Evolutionary conservation across 2,113 vertebrate species (phyloP), one percentile per base, ranked within the genome.

Genomic region (Halcyon senegalensis): DNA sequence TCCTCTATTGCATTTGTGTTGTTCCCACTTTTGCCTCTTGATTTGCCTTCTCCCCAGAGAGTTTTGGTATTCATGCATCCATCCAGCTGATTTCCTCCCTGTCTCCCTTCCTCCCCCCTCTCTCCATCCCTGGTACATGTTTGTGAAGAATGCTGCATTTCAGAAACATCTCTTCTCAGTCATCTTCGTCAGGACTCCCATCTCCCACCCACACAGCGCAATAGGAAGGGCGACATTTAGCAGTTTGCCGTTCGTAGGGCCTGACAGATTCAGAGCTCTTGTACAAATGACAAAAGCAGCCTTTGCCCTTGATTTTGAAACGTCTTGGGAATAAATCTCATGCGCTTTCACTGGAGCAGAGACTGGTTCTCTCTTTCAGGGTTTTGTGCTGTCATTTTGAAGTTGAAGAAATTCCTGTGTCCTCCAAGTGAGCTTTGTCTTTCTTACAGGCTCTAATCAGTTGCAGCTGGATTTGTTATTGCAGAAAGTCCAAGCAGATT

Each of bases 231-330:
- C 75, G 74, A 35, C 5, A 1, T 76, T 87, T 69, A 48, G 50
- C 56, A 50, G 24, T 87, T 96, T 82, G 89, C 72, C 91, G 91
- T 86, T 63, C 60, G 43, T 64, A 53, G 83, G 75, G 73, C 68
- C 56, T 89, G 93, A 60, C 76, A 81, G 69, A 72, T 75, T 48
- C 79, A 87, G 73, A 89, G 60, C 68, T 95, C 69, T 60, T 62
- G 37, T 67, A 58, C 51, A 55, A 87, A 73, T n/a, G 59, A 66
- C 50, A 75, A 55, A 78, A 90, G 75, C 80, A 91, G 31, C 46
- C 51, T 94, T 91, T 94, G 79, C 88, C 84, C 92, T 90, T 89
- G 85, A 68, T 81, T 95, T 86, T 73, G 72, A 77, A 93, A 70
- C 0, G 23, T 24, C 55, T 74, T 85, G 92, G 60, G 89, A 88